These are phyloP conservation scores for Astyanax mexicanus DNA, from an alignment of 2,797 vertebrate genomes.

Conservation along the genomic window DNA sequence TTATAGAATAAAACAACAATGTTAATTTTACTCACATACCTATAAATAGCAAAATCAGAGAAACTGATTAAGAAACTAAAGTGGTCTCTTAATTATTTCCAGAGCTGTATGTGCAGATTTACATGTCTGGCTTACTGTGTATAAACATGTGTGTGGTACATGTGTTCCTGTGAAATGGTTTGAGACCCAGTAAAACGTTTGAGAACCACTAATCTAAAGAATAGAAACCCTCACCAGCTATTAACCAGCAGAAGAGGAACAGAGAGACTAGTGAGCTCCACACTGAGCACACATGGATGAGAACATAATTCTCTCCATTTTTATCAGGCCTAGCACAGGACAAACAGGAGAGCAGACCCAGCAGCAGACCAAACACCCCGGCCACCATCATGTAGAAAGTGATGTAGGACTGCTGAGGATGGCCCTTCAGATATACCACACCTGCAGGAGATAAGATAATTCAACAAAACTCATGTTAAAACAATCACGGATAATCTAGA, in stretches of 20 bases:
- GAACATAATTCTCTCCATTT: not conserved
- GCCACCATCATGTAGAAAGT: constrained; percentile 33
- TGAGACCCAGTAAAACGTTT: no score
- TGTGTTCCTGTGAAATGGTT: no score
- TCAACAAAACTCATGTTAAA: not conserved
- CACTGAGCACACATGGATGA: not conserved
- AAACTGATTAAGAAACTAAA: no score
- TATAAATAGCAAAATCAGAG: no score
- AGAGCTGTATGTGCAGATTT: no score
- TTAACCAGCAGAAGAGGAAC: constrained; percentile 4
- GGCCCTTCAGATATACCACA: not conserved
- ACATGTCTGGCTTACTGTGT: no score
- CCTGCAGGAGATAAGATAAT: not conserved
- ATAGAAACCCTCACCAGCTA: not conserved
- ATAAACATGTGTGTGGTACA: no score
- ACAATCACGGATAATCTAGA: no score
- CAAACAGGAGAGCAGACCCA: not conserved
- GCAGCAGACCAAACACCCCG: constrained; percentile 28
- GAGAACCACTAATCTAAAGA: not conserved
- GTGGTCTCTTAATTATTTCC: no score
- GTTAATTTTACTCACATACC: no score
- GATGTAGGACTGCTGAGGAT: constrained; percentile 31
- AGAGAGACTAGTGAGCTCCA: not conserved
- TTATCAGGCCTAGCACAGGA: not conserved
- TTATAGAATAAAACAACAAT: no score